Percentiles rank a stretch among this genome's conserved stretches.
These are phyloP conservation scores for Drosophila carrolli DNA, from an alignment of 1,140 invertebrate genomes.

Conservation along the genomic window DNA sequence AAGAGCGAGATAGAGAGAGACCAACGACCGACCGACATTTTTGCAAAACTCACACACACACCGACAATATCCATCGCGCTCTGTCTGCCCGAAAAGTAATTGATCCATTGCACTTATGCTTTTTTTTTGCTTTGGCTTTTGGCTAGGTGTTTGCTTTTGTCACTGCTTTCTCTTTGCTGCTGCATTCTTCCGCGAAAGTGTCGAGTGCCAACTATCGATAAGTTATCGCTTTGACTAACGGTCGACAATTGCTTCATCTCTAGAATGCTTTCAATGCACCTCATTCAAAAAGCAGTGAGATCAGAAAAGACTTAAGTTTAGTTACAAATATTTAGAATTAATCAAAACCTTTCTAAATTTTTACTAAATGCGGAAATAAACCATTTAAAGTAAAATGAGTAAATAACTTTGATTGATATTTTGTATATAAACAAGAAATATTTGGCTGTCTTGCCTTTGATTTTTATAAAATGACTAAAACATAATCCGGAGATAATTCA, in stretches of 20 bases:
- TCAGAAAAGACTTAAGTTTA: too few species aligned
- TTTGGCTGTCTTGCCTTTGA: neutral
- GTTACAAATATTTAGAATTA: too few species aligned
- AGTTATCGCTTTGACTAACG: constrained; percentile 16
- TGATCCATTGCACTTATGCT: constrained; percentile 78
- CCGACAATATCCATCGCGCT: constrained; percentile 39
- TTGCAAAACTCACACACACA: constrained; percentile 57
- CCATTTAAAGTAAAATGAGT: too few species aligned
- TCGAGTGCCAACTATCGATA: constrained; percentile 12
- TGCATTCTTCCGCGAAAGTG: constrained; percentile 41
- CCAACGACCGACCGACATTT: constrained; percentile 78
- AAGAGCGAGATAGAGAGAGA: constrained; percentile 18
- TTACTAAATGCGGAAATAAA: too few species aligned
- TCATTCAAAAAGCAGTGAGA: too few species aligned
- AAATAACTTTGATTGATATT: neutral
- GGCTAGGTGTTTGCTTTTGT: constrained; percentile 46
- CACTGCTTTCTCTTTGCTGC: constrained; percentile 63
- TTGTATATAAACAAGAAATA: neutral
- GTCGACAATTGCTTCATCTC: neutral
- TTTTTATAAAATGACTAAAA: neutral
- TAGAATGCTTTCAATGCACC: neutral
- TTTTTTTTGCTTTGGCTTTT: constrained; percentile 16
- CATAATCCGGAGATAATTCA: constrained; percentile 2
- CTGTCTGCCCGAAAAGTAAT: constrained; percentile 67
- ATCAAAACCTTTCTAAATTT: too few species aligned